Base-by-base conservation (phyloP, 2,888 invertebrate genomes). In the Germaria angustata region DNA sequence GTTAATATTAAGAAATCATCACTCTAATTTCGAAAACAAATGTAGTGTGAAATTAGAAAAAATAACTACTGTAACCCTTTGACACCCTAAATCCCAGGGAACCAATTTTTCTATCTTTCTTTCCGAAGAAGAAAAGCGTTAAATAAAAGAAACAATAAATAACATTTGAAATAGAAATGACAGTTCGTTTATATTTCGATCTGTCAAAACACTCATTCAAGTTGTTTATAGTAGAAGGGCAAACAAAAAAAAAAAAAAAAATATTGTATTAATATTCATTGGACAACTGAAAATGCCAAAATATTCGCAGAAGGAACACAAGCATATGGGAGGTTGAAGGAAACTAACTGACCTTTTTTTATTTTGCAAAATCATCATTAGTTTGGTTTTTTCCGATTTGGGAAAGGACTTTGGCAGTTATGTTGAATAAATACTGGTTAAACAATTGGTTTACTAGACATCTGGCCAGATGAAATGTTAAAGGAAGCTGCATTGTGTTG, bases 41-140 rank as follows among this genome's bases (percentile, higher is more conserved):
- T 83, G 80, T 66, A 80, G 80, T 83, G 83, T 83, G 80, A 83
- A 83, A 83, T 83, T 80, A 49, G 24, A 79, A 82, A 79, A 72
- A 57, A 32, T 22, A 9, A 34, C 9, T 2, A 5, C 7, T 24
- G 41, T 68, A 80, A 80, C 79, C 79, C 79, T 80, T 80, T 44
- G 34, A 59, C 57, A 72, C 32, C 13, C 20, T 22, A 8, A 28
- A 13, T 2, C n/a, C 39, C 6, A 22, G 22, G 1, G 8, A 28
- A 61, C 61, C 28, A 66, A 79, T 79, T 72, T 79, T 34, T 2
- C 11, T 22, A 9, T 9, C 22, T 0, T 32, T 36, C 7, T 41
- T 44, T 17, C n/a, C n/a, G n/a, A n/a, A n/a, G n/a, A n/a, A 17
- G 17, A 55, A 41, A 55, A 46, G 20, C 9, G 0, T 11, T 39